Evolutionary conservation across 2,888 invertebrate species (phyloP), one percentile per base, ranked within the genome.

Genomic region (Spilosoma lubricipeda): DNA sequence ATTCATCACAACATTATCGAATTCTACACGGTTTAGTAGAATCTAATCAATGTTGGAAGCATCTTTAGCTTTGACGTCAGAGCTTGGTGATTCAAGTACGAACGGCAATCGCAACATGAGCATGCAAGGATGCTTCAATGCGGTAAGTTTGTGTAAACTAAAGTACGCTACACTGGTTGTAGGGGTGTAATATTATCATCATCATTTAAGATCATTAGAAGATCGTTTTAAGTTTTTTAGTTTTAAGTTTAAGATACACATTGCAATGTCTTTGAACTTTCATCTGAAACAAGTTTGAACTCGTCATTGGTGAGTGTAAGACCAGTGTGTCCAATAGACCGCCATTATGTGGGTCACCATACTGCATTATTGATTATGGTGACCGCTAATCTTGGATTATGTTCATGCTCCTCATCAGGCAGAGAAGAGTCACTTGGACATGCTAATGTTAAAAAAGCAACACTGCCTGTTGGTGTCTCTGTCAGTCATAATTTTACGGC

Each of bases 1-100:
- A 42, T 70, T 75, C 66, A 78, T 76, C 72, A 66, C 30, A 72
- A 63, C 67, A 69, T 80, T 79, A 85, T 83, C 77, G 77, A 72
- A 85, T 84, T 77, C 74, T 73, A 80, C 77, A 77, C 76, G 75
- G 73, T 69, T 67, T 11, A 77, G 74, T 71, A 79, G 56, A 67
- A 72, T 72, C 74, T 82, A 82, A 82, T 83, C 80, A 78, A 72
- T 76, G 77, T 75, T 66, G 42, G 73, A 59, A 73, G 77, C 67
- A 73, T 67, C 65, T 39, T 77, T 84, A 79, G 67, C 83, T 83
- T 84, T 83, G 85, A 84, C 83, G 70, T 68, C 77, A 73, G 30
- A 74, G 72, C 74, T 67, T 71, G 79, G 70, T 80, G 75, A 82
- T 82, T 82, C 77, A 52, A 81, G 77, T 77, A 83, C 76, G 67